phyloP scores from a whole-genome alignment of 2,888 invertebrate genomes.

The Biston betularia region DNA sequence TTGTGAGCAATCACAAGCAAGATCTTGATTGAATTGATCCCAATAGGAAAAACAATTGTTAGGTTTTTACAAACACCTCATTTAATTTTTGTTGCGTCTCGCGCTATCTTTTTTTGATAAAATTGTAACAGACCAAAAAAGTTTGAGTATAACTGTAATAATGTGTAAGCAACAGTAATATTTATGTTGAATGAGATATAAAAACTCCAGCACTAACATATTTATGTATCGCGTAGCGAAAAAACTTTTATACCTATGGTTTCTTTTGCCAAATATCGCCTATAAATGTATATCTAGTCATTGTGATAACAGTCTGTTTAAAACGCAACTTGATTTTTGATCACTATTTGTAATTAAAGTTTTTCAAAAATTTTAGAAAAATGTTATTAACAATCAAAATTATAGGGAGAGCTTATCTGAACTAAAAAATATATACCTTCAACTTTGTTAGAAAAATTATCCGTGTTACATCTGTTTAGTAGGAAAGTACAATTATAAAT shows the following conservation, averaged over 20 bases:
- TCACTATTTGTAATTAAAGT: background rate
- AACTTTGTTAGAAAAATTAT: background rate
- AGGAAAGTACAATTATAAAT: background rate
- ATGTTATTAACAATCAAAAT: background rate
- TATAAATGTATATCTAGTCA: slow-evolving; percentile 37
- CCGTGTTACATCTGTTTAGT: background rate
- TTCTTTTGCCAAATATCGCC: slow-evolving; percentile 16
- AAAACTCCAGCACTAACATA: slow-evolving; percentile 53
- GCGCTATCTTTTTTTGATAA: too few species aligned
- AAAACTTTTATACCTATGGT: slow-evolving; percentile 33
- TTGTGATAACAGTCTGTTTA: slow-evolving; percentile 43
- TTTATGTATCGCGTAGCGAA: slow-evolving; percentile 34
- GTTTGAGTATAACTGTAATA: slow-evolving; percentile 9
- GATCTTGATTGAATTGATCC: too few species aligned
- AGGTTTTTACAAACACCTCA: too few species aligned
- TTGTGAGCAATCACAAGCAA: too few species aligned
- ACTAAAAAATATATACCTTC: background rate
- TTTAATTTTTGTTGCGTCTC: too few species aligned
- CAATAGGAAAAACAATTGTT: too few species aligned
- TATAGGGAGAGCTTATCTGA: background rate
- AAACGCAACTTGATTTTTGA: background rate
- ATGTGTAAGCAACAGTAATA: slow-evolving; percentile 53
- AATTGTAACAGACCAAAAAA: too few species aligned
- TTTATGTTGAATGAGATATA: slow-evolving; percentile 57
- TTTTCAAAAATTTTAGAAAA: background rate